Conservation (phyloP, 2,888 invertebrate genomes). For the Drosophila niveifrons region DNA sequence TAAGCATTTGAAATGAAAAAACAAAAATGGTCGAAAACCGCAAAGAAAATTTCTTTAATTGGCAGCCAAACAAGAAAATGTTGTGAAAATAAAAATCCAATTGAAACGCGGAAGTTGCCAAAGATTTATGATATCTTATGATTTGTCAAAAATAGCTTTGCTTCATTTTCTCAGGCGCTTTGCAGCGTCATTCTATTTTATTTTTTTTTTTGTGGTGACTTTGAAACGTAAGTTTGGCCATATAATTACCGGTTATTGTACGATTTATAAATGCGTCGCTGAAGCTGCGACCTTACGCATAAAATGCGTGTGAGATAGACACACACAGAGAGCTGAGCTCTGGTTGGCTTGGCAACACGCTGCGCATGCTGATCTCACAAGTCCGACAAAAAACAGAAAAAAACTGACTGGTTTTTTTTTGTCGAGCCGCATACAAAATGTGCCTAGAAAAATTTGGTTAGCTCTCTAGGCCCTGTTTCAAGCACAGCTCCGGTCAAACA, state of each 20-base stretch:
- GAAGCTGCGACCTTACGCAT: slow-evolving; percentile 76
- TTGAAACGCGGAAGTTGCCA: slow-evolving; percentile 71
- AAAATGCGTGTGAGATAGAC: slow-evolving; percentile 70
- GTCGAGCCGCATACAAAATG: slow-evolving; percentile 38
- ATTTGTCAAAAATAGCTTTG: slow-evolving; percentile 12
- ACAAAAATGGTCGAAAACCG: slow-evolving; percentile 18
- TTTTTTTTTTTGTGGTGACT: background rate
- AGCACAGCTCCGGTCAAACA: slow-evolving; percentile 59
- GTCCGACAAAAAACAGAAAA: slow-evolving; percentile 6
- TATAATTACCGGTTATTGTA: slow-evolving; percentile 66
- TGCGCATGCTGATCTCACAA: slow-evolving; percentile 75
- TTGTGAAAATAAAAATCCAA: slow-evolving; percentile 21
- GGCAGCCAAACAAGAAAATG: background rate
- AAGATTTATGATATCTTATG: slow-evolving; percentile 65
- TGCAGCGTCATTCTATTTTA: slow-evolving; percentile 69
- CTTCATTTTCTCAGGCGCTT: slow-evolving; percentile 62
- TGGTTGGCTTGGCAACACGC: slow-evolving; percentile 54
- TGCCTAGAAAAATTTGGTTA: slow-evolving; percentile 43
- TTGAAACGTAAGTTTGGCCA: slow-evolving; percentile 50
- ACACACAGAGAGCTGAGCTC: slow-evolving; percentile 26
- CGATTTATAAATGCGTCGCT: slow-evolving; percentile 63
- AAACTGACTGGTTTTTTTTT: slow-evolving; percentile 68
- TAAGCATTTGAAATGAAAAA: slow-evolving; percentile 25
- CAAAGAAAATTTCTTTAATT: slow-evolving; percentile 41
- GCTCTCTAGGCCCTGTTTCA: slow-evolving; percentile 49